Conservation (phyloP, 2,797 vertebrate genomes). For the Eulemur mongoz region DNA sequence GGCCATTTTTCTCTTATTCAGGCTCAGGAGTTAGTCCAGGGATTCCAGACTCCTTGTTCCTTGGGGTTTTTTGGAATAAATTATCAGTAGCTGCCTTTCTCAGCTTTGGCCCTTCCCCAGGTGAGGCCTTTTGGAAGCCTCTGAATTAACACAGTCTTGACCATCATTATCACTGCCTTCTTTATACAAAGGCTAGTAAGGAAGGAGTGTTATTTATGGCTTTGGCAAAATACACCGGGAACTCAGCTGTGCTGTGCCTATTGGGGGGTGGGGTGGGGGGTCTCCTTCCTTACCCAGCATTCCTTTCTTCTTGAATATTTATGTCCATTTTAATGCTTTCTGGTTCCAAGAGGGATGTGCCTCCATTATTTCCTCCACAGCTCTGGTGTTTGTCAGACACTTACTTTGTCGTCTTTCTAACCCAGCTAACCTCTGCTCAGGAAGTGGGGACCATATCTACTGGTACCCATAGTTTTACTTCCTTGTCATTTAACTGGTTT, state of each 20-base stretch:
- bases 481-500: constrained; percentile 47
- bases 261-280: background rate
- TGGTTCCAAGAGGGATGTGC: constrained; percentile 48
- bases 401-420: constrained; percentile 53
- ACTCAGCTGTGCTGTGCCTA: constrained; percentile 59
- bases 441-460: constrained; percentile 40
- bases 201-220: constrained; percentile 15
- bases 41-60: constrained; percentile 58
- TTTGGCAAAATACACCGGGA: constrained; percentile 13
- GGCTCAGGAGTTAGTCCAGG: constrained; percentile 59
- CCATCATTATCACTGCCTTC: constrained; percentile 71
- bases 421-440: constrained; percentile 54
- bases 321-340: constrained; percentile 56
- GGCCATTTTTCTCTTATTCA: constrained; percentile 37
- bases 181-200: constrained; percentile 54
- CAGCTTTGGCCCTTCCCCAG: constrained; percentile 51
- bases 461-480: constrained; percentile 39
- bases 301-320: constrained; percentile 51
- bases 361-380: constrained; percentile 48
- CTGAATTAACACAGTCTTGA: constrained; percentile 52
- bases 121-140: constrained; percentile 64
- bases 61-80: constrained; percentile 61
- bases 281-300: constrained; percentile 34
- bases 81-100: constrained; percentile 71
- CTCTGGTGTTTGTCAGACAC: constrained; percentile 54